Base-by-base conservation (phyloP, 2,888 invertebrate species). In the Thereva nobilitata region DNA sequence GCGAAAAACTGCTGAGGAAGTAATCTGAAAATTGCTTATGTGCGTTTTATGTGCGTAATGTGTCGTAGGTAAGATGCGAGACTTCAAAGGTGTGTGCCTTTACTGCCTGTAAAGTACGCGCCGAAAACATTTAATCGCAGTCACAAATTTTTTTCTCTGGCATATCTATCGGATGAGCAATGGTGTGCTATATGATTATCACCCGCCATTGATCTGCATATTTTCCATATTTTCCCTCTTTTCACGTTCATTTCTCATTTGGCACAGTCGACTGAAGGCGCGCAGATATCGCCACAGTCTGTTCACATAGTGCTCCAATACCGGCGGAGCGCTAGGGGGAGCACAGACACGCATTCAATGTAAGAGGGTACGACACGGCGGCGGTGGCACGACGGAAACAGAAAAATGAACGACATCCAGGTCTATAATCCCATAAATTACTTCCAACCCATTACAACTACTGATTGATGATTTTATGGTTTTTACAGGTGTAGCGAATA, bases 381-480 rank as follows among this genome's bases (percentile, higher is more conserved):
- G 50, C 10, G 57, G 40, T 9, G 23, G 23, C 23, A 44, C 9
- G 10, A 44, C 37, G 45, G 44, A 64, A 64, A 53, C 54, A 64
- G 47, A 67, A 65, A 65, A 65, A n/a, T 38, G 65, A 64, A 64
- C 66, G 67, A 69, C 52, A 69, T 66, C 38, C 67, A 67, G 64
- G 67, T 63, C 67, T 67, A 69, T 72, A 72, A 72, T 72, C 71
- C 71, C 72, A 72, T 73, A 73, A 73, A 73, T 73, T 73, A 73
- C 72, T 73, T 73, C 73, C 73, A 73, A 73, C 72, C 72, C 73
- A 73, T 73, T 73, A 72, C 73, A 70, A 70, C 70, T 70, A 71
- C 72, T 73, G 72, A 73, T 73, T 73, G 73, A 73, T 72, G 72
- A 73, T 73, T 73, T 73, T 72, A 73, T 73, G 73, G 72, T 72